Base-by-base conservation (phyloP, 2,113 vertebrate species). In the Miniopterus natalensis region DNA sequence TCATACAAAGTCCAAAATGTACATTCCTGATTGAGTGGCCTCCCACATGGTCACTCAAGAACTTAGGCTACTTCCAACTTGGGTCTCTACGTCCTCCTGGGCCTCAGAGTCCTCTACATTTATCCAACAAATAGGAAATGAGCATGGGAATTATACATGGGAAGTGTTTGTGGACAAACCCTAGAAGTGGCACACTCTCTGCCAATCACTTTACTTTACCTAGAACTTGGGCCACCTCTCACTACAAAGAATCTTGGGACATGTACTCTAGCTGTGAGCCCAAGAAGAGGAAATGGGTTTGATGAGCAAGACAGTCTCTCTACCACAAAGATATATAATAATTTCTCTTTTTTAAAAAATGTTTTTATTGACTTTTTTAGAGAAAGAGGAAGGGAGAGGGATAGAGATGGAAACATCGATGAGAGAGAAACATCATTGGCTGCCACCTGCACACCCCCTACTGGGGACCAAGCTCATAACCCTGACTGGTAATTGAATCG, bases 281-380 rank as follows among this genome's bases (percentile, higher is more conserved):
- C 49, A 80, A 84, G 78, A 92, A 65, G 40, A 92, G 20, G 13
- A 78, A 66, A 49, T 92, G 31, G 27, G 6, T 55, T 63, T 95
- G 8, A 63, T 75, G 40, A 89, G 13, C 8, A 81, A 93, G 57
- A 6, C 29, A 73, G 29, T 84, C 77, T 90, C 40, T 90, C 53
- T 65, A 74, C 63, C 42, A 74, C 45, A 95, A 88, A 15, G 21
- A 63, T 75, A 49, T 23, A 66, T 89, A 94, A 65, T 65, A 93
- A 85, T 36, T 36, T 36, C 36, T 36, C 36, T 36, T 36, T 36
- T 36, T 36, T 36, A 36, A 36, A 36, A 36, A 36, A 36, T 36
- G 36, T 36, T 36, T 36, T 36, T 36, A 36, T 36, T 36, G 36
- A 36, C 36, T 36, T 36, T 36, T 36, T 36, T 36, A 36, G 36